Evolutionary conservation across 2,797 vertebrate genomes (phyloP).

Genomic region (Cetoscarus ocellatus): DNA sequence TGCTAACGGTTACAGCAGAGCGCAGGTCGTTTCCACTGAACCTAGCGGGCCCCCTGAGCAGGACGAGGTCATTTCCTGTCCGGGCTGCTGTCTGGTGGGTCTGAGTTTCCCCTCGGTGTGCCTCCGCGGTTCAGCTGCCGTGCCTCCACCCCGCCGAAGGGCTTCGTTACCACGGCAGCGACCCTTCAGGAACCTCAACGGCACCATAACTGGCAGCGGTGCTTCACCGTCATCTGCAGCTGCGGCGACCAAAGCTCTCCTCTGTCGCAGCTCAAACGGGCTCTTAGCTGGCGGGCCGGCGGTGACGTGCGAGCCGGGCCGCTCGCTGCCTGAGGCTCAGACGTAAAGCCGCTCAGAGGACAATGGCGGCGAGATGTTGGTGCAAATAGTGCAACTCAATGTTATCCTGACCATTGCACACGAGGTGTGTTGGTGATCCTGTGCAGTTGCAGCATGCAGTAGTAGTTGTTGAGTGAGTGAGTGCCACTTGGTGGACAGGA

Average conservation of each 20-base stretch:
- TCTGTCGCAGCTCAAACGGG: conserved; percentile 80
- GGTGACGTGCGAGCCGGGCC: conserved; percentile 80
- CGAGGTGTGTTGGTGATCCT: conserved; percentile 10
- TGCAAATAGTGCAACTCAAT: neutral
- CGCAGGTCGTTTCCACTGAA: conserved; percentile 60
- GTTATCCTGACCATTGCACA: neutral
- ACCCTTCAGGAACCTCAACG: conserved; percentile 89
- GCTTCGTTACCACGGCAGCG: conserved; percentile 66
- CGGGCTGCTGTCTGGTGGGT: conserved; percentile 89
- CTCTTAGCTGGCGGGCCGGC: conserved; percentile 47
- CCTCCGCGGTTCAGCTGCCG: conserved; percentile 80
- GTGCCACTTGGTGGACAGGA: conserved; percentile 18
- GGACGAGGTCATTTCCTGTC: conserved; percentile 90
- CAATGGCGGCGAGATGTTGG: neutral
- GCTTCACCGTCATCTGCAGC: conserved; percentile 30
- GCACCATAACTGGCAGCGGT: conserved; percentile 77
- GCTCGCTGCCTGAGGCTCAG: conserved; percentile 90
- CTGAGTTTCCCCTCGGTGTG: conserved; percentile 91
- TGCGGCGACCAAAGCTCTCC: conserved; percentile 77
- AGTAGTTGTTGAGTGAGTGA: neutral
- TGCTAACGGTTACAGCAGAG: conserved; percentile 69
- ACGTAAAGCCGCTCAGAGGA: conserved; percentile 68
- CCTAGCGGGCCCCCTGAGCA: conserved; percentile 77
- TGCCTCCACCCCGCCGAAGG: conserved; percentile 49
- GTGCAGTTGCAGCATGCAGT: conserved; percentile 2